Conservation (phyloP, 2,113 vertebrate genomes). For the Coturnix japonica region DNA sequence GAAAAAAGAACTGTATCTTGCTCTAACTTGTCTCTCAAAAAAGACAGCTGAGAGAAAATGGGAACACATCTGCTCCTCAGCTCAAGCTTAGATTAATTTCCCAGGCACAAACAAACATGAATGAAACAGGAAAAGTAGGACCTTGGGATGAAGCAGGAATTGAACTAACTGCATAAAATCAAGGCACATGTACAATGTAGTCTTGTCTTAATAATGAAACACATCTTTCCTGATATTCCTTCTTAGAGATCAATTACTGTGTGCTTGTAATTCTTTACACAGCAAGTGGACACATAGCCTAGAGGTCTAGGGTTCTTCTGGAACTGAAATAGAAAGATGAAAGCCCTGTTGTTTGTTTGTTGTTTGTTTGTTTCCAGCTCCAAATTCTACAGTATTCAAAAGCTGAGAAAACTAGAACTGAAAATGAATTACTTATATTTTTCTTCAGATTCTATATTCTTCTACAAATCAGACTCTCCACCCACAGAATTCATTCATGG, state of each 20-base stretch:
- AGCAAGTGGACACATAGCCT: not conserved
- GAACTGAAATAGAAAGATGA: not conserved
- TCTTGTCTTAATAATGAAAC: not conserved
- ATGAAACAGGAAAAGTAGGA: not conserved
- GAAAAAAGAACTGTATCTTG: not conserved
- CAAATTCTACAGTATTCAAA: not conserved
- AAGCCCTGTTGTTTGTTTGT: not conserved
- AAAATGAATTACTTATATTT: not conserved
- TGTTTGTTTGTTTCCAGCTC: not conserved
- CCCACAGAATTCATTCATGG: not conserved
- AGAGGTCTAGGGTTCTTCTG: not conserved
- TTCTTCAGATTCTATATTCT: not conserved
- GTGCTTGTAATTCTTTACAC: not conserved
- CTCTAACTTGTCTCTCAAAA: not conserved
- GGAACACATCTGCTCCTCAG: not conserved
- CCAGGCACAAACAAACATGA: not conserved
- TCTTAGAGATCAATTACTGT: not conserved
- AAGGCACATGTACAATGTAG: not conserved
- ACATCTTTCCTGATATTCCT: not conserved
- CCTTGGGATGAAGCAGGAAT: not conserved
- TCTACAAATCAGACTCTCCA: not conserved
- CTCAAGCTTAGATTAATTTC: not conserved
- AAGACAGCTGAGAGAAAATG: not conserved
- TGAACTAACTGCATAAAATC: not conserved
- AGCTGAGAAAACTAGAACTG: not conserved